phyloP scores from a whole-genome alignment of 2,888 invertebrate genomes.

The Harmothoe impar region DNA sequence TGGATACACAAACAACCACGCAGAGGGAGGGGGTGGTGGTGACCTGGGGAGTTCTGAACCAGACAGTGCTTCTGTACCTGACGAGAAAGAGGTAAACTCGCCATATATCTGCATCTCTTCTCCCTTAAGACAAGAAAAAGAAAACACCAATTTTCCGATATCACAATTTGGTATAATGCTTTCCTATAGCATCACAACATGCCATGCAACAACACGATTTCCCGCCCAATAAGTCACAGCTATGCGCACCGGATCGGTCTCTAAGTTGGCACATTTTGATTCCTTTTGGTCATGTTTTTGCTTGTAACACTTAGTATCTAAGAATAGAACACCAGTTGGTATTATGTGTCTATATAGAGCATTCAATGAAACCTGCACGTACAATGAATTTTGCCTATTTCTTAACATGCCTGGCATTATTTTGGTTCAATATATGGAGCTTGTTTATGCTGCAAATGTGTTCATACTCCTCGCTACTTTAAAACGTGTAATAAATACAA shows the following conservation, averaged over 20 bases:
- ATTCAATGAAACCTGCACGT: neutral
- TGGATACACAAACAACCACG: slow-evolving; percentile 62
- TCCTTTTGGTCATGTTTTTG: neutral
- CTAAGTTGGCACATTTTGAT: neutral
- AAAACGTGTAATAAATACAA: too few species aligned
- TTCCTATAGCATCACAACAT: slow-evolving; percentile 5
- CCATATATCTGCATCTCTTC: slow-evolving; percentile 34
- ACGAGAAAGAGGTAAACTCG: slow-evolving; percentile 62
- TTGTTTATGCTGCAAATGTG: neutral
- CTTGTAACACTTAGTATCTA: slow-evolving; percentile 15
- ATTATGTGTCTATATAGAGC: slow-evolving; percentile 9
- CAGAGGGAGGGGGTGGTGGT: slow-evolving; percentile 57
- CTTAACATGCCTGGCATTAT: neutral
- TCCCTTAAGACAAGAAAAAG: slow-evolving; percentile 27
- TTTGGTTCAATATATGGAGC: neutral
- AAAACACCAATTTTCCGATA: neutral
- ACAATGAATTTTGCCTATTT: neutral
- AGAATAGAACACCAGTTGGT: neutral
- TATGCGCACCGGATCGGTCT: neutral
- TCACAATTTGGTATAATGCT: neutral
- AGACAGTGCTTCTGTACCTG: slow-evolving; percentile 18
- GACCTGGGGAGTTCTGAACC: neutral
- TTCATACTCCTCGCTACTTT: neutral
- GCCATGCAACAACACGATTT: slow-evolving; percentile 8
- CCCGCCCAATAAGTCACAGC: neutral